These are phyloP conservation scores for Sitobion miscanthi DNA, from an alignment of 1,140 invertebrate species.

Conservation along the genomic window DNA sequence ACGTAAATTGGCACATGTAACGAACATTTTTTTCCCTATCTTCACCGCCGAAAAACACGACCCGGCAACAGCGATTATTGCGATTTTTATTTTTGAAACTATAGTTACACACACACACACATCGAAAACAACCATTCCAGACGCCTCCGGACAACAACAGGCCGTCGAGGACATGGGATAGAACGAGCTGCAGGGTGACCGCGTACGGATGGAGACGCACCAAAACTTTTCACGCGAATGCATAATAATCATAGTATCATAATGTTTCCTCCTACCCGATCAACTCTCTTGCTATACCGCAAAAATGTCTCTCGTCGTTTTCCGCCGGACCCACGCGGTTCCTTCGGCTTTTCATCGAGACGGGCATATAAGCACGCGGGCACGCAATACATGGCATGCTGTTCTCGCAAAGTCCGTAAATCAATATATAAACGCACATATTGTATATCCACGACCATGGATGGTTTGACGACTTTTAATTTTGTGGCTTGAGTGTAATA, in stretches of 20 bases:
- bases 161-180: not conserved
- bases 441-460: not conserved
- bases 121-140: not conserved
- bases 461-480: not conserved
- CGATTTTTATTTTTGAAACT: slow-evolving; percentile 53
- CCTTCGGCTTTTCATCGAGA: not conserved
- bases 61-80: slow-evolving; percentile 31
- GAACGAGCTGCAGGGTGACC: not conserved
- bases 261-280: not conserved
- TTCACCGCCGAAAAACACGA: slow-evolving; percentile 32
- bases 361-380: not conserved
- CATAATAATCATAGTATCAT: not conserved
- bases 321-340: not conserved
- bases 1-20: slow-evolving; percentile 54
- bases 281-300: not conserved
- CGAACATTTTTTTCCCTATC: slow-evolving; percentile 16
- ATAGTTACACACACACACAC: not conserved
- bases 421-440: not conserved
- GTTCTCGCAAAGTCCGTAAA: not conserved
- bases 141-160: slow-evolving; percentile 17
- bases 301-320: not conserved
- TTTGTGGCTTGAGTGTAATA: no score
- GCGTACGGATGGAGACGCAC: not conserved
- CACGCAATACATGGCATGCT: not conserved
- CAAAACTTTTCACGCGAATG: not conserved